Base-by-base conservation (phyloP, 2,888 invertebrate species). In the Lucinisca nassula region DNA sequence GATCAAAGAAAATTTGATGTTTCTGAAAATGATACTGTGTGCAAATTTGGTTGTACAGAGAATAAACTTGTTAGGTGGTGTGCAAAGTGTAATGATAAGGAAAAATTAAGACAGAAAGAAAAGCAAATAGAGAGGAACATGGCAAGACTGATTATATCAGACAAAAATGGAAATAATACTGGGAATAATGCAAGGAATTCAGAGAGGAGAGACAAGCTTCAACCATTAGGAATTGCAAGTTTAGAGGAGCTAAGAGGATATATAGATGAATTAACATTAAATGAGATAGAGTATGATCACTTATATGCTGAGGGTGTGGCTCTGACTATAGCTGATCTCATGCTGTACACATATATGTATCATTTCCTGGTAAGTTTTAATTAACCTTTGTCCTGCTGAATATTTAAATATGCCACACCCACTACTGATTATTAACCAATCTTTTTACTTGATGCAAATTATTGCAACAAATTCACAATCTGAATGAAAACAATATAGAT, bases 261-360 rank as follows among this genome's bases (percentile, higher is more conserved):
- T 81, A 75, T 94, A 24, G 79, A 90, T 49, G 89, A 55, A 17
- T 79, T 94, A 76, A 92, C 92, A 0, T 79, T 92, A 37, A 61
- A 90, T 77, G 93, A 94, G 70, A 82, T 93, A 72, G 85, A 91
- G 37, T 91, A 96, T 77, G 92, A 95, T 51, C 98, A 99, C 95
- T 97, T 97, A 76, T 99, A 97, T 97, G 98, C 98, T 1, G 98
- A 99, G 96, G 98, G 98, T 0, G 97, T 98, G 0, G 97, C 97
- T 89, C 97, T 98, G 94, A 98, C 98, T 0, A 96, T 99, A 91
- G 98, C 98, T 3, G 99, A 99, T 96, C 95, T 98, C 58, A 97
- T 99, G 84, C 97, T 99, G 82, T 97, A 98, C 97, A 98, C 93
- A 97, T 98, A 93, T 96, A 97, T 93, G 27, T 94, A 94, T 82